These are phyloP conservation scores for Ceyx cyanopectus DNA, from an alignment of 2,113 vertebrate genomes.

Conservation along the genomic window DNA sequence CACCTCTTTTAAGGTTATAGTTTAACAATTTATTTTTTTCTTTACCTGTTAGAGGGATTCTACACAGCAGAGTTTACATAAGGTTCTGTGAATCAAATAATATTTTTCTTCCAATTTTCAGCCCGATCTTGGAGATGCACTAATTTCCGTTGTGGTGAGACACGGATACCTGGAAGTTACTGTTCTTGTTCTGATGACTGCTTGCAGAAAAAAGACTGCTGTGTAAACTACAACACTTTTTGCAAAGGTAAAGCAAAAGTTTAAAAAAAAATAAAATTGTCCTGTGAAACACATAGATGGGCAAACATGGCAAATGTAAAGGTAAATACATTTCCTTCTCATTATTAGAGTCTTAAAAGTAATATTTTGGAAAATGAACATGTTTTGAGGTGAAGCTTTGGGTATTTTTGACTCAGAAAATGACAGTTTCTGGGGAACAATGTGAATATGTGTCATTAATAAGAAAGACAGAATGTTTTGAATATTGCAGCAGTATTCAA, in stretches of 20 bases:
- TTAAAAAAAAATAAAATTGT: background rate
- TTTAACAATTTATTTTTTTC: background rate
- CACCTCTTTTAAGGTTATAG: background rate
- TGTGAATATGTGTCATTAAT: background rate
- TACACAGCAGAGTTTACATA: background rate
- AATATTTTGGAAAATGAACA: background rate
- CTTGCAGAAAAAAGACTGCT: conserved; percentile 78
- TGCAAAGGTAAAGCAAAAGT: conserved; percentile 78
- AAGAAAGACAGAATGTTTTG: background rate
- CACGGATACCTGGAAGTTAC: conserved; percentile 62
- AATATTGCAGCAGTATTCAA: background rate
- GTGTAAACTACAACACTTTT: conserved; percentile 75
- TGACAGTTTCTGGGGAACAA: background rate
- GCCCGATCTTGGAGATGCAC: conserved; percentile 80
- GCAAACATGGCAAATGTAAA: background rate
- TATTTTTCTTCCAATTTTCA: conserved; percentile 35
- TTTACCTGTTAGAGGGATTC: background rate
- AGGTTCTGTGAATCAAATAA: background rate
- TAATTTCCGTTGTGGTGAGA: conserved; percentile 81
- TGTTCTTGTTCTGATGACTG: conserved; percentile 87
- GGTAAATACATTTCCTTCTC: background rate
- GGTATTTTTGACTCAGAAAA: background rate
- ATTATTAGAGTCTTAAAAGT: background rate
- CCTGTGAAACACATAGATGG: background rate
- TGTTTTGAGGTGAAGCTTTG: background rate